Conservation (phyloP, 2,888 invertebrate genomes). For the Penaeus monodon region DNA sequence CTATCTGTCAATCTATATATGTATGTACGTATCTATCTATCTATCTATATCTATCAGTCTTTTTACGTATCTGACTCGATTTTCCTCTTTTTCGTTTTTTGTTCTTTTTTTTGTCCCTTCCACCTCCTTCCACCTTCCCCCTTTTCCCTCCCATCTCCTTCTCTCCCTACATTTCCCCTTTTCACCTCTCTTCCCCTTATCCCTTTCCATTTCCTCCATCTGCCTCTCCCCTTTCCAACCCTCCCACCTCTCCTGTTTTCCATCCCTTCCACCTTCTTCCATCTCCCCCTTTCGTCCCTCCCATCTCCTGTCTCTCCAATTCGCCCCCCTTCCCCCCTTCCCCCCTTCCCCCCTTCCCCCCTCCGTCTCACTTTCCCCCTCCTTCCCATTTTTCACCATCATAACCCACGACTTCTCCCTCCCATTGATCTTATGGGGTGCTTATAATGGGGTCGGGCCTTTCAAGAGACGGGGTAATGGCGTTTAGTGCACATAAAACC, state of each 20-base stretch:
- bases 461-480: conserved; percentile 33
- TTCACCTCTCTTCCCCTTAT: conserved; percentile 2
- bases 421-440: conserved; percentile 29
- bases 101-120: too few species aligned
- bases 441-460: conserved; percentile 28
- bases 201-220: neutral
- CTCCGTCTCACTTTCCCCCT: neutral
- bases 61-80: too few species aligned
- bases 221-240: neutral
- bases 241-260: neutral
- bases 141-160: neutral
- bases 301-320: neutral
- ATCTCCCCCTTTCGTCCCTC: neutral
- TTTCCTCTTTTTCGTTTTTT: too few species aligned
- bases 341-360: neutral
- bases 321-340: too few species aligned
- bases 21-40: too few species aligned
- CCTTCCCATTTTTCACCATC: conserved; percentile 26
- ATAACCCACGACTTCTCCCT: conserved; percentile 7
- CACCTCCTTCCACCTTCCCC: neutral
- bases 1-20: too few species aligned
- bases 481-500: conserved; percentile 47
- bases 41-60: too few species aligned
- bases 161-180: neutral
- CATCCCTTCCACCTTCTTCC: neutral